Evolutionary conservation across 2,888 invertebrate genomes (phyloP).

Genomic region (Zele albiditarsus): DNA sequence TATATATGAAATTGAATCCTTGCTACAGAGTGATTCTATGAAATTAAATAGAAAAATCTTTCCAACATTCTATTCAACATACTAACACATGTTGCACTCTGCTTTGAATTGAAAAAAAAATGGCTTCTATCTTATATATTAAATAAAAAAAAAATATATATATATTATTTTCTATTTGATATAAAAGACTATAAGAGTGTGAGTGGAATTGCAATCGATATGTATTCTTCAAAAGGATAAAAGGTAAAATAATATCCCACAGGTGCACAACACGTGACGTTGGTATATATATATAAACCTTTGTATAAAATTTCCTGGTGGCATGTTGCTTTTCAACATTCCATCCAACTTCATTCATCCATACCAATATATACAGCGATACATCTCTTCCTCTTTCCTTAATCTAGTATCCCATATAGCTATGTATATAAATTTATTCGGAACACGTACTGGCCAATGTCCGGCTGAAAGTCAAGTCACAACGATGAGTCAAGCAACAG

Average conservation of each 20-base stretch:
- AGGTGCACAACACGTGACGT: slow-evolving; percentile 29
- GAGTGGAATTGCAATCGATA: too few relatives aligned
- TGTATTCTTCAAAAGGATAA: background rate
- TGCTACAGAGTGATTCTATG: too few relatives aligned
- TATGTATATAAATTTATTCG: slow-evolving; percentile 26
- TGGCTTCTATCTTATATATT: too few relatives aligned
- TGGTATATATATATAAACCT: background rate
- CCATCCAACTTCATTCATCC: slow-evolving; percentile 12
- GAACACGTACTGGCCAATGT: slow-evolving; percentile 28
- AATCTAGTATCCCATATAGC: background rate
- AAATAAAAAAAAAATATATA: background rate
- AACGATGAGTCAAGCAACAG: background rate
- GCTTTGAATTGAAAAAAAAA: too few relatives aligned
- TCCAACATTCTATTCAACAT: too few relatives aligned
- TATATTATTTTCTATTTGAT: background rate
- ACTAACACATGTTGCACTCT: too few relatives aligned
- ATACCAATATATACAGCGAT: slow-evolving; percentile 5
- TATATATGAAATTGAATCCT: too few relatives aligned
- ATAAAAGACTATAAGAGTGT: too few relatives aligned
- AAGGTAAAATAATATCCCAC: slow-evolving; percentile 24
- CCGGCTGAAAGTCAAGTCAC: slow-evolving; percentile 6
- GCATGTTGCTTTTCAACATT: slow-evolving; percentile 23
- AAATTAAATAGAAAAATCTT: too few relatives aligned
- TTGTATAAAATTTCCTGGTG: slow-evolving; percentile 17
- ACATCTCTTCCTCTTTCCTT: background rate